These are phyloP conservation scores for Varanus salvator DNA, from an alignment of 2,113 vertebrate species.

Conservation along the genomic window DNA sequence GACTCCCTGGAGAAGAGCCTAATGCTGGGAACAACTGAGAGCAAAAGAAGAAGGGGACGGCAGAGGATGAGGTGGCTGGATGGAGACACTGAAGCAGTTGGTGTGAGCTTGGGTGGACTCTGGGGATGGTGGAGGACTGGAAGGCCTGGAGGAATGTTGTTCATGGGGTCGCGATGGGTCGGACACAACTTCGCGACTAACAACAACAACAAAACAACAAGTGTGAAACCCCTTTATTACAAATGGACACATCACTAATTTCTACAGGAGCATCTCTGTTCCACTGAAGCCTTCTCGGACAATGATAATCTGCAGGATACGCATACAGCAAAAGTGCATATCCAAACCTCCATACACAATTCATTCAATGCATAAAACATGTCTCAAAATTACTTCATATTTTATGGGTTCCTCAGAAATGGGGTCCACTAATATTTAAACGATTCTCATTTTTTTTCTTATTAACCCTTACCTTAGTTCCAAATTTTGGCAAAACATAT, in stretches of 20 bases:
- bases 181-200: too few relatives aligned
- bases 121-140: too few relatives aligned
- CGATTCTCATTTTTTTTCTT: neutral
- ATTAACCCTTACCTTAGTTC: neutral
- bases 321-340: neutral
- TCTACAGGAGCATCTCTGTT: neutral
- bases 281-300: neutral
- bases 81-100: too few relatives aligned
- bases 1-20: too few relatives aligned
- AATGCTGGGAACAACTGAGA: too few relatives aligned
- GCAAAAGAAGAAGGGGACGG: too few relatives aligned
- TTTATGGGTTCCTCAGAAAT: neutral
- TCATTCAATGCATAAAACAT: neutral
- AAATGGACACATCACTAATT: neutral
- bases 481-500: neutral
- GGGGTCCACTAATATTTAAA: neutral
- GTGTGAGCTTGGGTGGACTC: too few relatives aligned
- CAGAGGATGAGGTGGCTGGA: too few relatives aligned
- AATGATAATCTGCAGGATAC: neutral
- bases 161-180: too few relatives aligned
- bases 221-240: neutral
- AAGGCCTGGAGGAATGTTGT: too few relatives aligned
- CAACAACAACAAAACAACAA: neutral
- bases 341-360: neutral
- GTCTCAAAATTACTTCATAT: neutral